These are phyloP conservation scores for Lerema accius DNA, from an alignment of 1,140 invertebrate genomes.

Conservation along the genomic window DNA sequence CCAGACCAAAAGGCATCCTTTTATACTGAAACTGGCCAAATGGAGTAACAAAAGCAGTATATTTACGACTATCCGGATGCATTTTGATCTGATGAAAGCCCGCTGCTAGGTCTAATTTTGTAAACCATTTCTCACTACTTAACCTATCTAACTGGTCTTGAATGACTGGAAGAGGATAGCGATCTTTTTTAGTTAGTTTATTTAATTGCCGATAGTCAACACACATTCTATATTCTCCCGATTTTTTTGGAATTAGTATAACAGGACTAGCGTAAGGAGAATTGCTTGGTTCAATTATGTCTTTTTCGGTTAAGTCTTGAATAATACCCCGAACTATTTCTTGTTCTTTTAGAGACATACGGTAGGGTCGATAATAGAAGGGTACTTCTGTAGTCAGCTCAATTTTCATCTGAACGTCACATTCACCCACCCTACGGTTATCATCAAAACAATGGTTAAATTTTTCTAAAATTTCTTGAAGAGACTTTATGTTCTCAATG, in stretches of 20 bases:
- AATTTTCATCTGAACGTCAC: conserved; percentile 7
- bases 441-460: conserved; percentile 5
- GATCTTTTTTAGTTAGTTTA: conserved; percentile 23
- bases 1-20: conserved; percentile 22
- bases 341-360: conserved; percentile 6
- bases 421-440: background rate
- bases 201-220: conserved; percentile 34
- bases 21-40: conserved; percentile 13
- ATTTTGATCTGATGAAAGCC: conserved; percentile 27
- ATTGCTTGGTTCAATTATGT: conserved; percentile 18
- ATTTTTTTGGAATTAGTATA: conserved; percentile 24
- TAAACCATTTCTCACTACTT: conserved; percentile 20
- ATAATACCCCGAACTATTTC: conserved; percentile 12
- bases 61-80: conserved; percentile 23
- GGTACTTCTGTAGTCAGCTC: conserved; percentile 10
- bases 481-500: background rate
- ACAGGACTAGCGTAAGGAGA: conserved; percentile 32
- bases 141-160: conserved; percentile 26
- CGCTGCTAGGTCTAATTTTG: conserved; percentile 26
- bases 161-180: conserved; percentile 21
- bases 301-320: conserved; percentile 8
- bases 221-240: conserved; percentile 9
- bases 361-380: conserved; percentile 4
- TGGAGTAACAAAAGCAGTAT: conserved; percentile 28
- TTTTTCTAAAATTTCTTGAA: background rate